Evolutionary conservation across 2,888 invertebrate species (phyloP), one percentile per base, ranked within the genome.

Genomic region (Kryphioiulus occultus): DNA sequence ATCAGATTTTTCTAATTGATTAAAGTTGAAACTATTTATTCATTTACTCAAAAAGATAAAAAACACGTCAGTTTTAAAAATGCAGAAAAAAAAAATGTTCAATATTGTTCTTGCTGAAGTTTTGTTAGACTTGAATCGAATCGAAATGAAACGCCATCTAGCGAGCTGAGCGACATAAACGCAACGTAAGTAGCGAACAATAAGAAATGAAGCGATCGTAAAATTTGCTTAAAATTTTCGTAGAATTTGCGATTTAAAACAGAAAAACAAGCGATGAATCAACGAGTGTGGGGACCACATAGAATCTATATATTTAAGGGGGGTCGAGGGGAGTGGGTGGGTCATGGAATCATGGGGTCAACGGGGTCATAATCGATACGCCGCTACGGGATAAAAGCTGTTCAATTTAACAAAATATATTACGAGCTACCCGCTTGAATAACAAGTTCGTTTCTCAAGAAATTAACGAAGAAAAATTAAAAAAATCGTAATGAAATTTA

Each of bases 351-450:
- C 19, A 59, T 7, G n/a, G n/a, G 53, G 53, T 59, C 53, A n/a
- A 1, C 17, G 53, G 53, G 53, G 53, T n/a, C n/a, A 59, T 59
- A 59, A 59, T 59, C 53, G 53, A 59, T 59, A 59, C 53, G 53
- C 53, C n/a, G 53, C 53, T 59, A 59, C 53, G 53, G 53, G 53
- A 59, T 59, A 59, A 59, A 59, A 59, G 53, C 53, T 59, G 53
- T 59, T 59, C 53, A 59, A 59, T 59, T 59, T 59, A 59, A 59
- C 53, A 59, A 59, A 59, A 59, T 59, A 59, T 59, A 59, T 59
- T 12, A 59, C 53, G 53, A 59, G 53, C 53, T 59, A 59, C 53
- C 53, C 53, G 53, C 19, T 59, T 59, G 53, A 59, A 59, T 59
- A 59, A 59, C 53, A 7, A 59, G 53, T 59, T 59, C 35, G 53